Percentiles rank a stretch among this genome's conserved stretches.
phyloP scores from a whole-genome alignment of 2,888 invertebrate species.

The Heteromyza rotundicornis region DNA sequence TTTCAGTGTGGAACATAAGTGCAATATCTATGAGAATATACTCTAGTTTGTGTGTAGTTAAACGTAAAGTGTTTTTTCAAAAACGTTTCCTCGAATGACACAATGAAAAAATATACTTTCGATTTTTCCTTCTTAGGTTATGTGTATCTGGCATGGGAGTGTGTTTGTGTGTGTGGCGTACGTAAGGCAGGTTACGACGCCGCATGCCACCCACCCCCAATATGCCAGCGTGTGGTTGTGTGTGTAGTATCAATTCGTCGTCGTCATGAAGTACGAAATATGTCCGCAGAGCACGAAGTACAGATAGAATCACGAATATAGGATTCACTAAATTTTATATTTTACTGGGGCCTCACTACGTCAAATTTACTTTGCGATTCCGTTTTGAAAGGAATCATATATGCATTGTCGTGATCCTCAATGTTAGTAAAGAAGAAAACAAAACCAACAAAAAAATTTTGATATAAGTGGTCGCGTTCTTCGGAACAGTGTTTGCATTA shows the following conservation, averaged over 20 bases:
- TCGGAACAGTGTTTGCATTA: not conserved
- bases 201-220: conserved; percentile 20
- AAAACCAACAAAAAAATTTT: not conserved
- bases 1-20: too few species aligned
- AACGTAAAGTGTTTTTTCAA: not conserved
- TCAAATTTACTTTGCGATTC: too few species aligned
- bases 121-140: conserved; percentile 40
- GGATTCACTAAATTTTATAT: conserved; percentile 20
- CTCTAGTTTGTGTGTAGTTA: not conserved
- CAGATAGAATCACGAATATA: conserved; percentile 16
- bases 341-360: not conserved
- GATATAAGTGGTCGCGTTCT: too few species aligned
- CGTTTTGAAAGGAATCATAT: too few species aligned
- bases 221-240: conserved; percentile 9
- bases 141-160: conserved; percentile 33
- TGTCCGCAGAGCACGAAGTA: conserved; percentile 34
- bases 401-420: too few species aligned
- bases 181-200: not conserved
- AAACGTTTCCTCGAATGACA: conserved; percentile 19
- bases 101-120: conserved; percentile 33
- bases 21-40: too few species aligned
- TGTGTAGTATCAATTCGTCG: conserved; percentile 4
- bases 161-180: conserved; percentile 9
- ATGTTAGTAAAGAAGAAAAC: not conserved
- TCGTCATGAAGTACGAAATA: conserved; percentile 22